These are phyloP conservation scores for Bombus vancouverensis DNA, from an alignment of 1,140 invertebrate genomes.

Conservation along the genomic window DNA sequence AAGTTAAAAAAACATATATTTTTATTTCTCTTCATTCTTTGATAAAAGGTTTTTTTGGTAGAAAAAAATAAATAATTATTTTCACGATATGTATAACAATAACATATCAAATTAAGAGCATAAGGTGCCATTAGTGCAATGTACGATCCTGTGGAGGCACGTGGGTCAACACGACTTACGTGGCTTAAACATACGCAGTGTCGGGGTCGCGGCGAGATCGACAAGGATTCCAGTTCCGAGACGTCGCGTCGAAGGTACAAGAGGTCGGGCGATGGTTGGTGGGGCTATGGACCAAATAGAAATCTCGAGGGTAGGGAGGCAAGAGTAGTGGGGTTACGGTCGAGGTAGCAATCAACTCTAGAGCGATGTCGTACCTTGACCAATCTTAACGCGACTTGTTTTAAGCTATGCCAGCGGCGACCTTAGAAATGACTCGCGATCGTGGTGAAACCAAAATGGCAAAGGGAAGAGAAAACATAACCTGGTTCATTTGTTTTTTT, in stretches of 20 bases:
- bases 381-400: conserved; percentile 82
- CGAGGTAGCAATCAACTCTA: conserved; percentile 69
- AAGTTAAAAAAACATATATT: too few species aligned
- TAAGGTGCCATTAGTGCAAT: neutral
- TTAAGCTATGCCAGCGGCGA: conserved; percentile 79
- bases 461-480: conserved; percentile 29
- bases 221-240: conserved; percentile 17
- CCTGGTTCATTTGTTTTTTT: neutral
- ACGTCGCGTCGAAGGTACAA: conserved; percentile 23
- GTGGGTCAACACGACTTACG: conserved; percentile 41
- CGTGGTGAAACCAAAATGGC: conserved; percentile 68
- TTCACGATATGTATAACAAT: too few species aligned
- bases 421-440: conserved; percentile 74
- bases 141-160: conserved; percentile 34
- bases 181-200: conserved; percentile 22
- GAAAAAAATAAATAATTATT: too few species aligned
- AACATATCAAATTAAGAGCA: too few species aligned
- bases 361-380: conserved; percentile 80
- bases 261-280: conserved; percentile 17
- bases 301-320: conserved; percentile 48
- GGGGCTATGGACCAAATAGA: conserved; percentile 48
- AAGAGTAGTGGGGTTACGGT: conserved; percentile 37
- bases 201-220: conserved; percentile 49
- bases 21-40: too few species aligned
- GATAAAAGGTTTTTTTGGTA: too few species aligned